Conservation (phyloP, 1,140 invertebrate genomes). For the Tetramorium simillimum region DNA sequence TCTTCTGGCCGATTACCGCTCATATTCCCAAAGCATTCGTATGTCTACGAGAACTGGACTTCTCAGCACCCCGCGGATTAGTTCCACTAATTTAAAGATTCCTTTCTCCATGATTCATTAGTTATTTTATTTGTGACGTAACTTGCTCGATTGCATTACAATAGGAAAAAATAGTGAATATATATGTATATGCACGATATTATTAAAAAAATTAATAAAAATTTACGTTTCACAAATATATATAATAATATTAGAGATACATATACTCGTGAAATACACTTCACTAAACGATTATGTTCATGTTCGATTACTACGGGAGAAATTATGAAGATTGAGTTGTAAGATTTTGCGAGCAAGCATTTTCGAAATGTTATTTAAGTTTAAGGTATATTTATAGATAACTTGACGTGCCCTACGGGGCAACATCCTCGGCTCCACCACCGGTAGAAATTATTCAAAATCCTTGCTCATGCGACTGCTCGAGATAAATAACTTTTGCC, state of each 20-base stretch:
- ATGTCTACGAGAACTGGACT: neutral
- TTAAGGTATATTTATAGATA: conserved; percentile 66
- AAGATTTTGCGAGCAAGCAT: neutral
- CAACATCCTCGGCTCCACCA: conserved; percentile 66
- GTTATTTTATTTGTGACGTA: neutral
- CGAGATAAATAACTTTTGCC: conserved; percentile 84
- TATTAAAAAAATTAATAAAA: conserved; percentile 7
- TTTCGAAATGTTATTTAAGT: conserved; percentile 44
- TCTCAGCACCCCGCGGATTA: conserved; percentile 3
- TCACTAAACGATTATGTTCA: neutral
- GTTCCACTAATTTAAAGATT: conserved; percentile 9
- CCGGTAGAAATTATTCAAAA: conserved; percentile 83
- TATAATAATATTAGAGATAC: neutral
- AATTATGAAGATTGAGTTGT: neutral
- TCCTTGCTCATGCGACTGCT: conserved; percentile 81
- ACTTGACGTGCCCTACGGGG: conserved; percentile 56
- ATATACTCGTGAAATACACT: neutral
- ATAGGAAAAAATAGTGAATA: neutral
- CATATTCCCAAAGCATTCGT: conserved; percentile 24
- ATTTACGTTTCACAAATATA: neutral
- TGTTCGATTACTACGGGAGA: neutral
- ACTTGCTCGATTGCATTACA: neutral
- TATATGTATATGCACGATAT: neutral
- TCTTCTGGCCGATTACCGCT: conserved; percentile 61
- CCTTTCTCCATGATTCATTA: neutral